Base-by-base conservation (phyloP, 2,113 vertebrate genomes). In the Macroglossus sobrinus region DNA sequence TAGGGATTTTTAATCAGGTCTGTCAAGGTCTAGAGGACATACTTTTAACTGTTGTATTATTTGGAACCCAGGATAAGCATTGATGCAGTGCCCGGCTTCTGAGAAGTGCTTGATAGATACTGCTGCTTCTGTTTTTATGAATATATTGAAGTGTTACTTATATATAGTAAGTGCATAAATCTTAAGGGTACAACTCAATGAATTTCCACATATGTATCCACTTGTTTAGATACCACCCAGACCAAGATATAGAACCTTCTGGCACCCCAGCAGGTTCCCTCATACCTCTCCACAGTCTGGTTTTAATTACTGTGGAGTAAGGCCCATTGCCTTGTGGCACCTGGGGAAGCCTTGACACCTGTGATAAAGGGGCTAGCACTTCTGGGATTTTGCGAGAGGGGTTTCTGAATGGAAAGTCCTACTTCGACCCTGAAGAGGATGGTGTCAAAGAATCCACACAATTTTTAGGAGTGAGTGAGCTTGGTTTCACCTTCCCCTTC, bases 401-500 rank as follows among this genome's bases (percentile, higher is more conserved):
- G 22, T 80, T 91, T 97, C 61, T 92, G 78, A 75, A 22, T 66
- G 61, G 57, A 35, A 78, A 71, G 5, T 18, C 40, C 66, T 63
- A 15, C 38, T 64, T 95, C 26, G 33, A 4, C 40, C 19, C 12
- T 38, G 47, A 57, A 78, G 68, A 86, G 28, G 63, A 63, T 28
- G 45, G n/a, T 33, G 12, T 78, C 19, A 35, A 8, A 84, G 64
- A 92, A 59, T 63, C 22, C 21, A 74, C 13, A 19, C 50, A 19
- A 64, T 87, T 96, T 94, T 93, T 38, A 64, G 88, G 55, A 59
- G 33, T 0, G 11, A 38, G 50, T 43, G 45, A 94, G 35, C 72
- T 85, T 50, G 72, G 19, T 79, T 93, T 91, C 80, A 89, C 97
- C 89, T 97, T 93, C 71, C 43, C 12, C n/a, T 93, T 78, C 84